Base-by-base conservation (phyloP, 2,797 vertebrate species). In the Agapornis canus region DNA sequence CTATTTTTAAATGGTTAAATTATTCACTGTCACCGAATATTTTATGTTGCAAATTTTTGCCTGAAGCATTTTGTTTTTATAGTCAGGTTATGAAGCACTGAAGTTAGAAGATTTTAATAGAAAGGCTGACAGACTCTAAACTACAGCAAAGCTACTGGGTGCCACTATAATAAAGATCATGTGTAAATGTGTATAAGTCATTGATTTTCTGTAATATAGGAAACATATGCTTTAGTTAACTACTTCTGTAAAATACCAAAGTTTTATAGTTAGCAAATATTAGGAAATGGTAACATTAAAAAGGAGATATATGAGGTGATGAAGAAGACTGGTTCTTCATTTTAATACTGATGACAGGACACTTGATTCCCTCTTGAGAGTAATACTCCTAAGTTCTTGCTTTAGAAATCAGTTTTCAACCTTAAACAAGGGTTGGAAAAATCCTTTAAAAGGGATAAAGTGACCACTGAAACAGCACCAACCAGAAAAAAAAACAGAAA, bases 161-260 rank as follows among this genome's bases (percentile, higher is more conserved):
- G 59, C 89, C 87, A 92, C 95, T 73, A 93, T 92, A 91, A 96
- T 95, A 95, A 97, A 96, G 82, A 90, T 88, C 90, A 88, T 92
- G 94, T 96, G 92, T 95, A 95, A 97, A 97, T 95, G 95, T 96
- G 94, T 92, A 71, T 73, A 96, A 97, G 94, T 92, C 95, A 82
- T 90, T 92, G 94, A 94, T 87, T 94, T 95, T 93, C 86, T 90
- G 68, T 91, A 96, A 97, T 94, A 96, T 91, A 93, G 94, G 95
- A 96, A 97, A 97, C 95, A 96, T 64, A 95, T 96, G 95, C 95
- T 91, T 94, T 80, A 79, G 91, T 86, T 94, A 94, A 96, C 94
- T 90, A 91, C 89, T 91, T 91, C 91, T 97, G 91, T 92, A 96
- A 95, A 96, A 97, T 90, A 96, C 94, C 85, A 56, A 95, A 91